Percentiles rank a stretch among this genome's conserved stretches.
Conservation (phyloP, 1,140 invertebrate species). For the Drosophila mojavensis region DNA sequence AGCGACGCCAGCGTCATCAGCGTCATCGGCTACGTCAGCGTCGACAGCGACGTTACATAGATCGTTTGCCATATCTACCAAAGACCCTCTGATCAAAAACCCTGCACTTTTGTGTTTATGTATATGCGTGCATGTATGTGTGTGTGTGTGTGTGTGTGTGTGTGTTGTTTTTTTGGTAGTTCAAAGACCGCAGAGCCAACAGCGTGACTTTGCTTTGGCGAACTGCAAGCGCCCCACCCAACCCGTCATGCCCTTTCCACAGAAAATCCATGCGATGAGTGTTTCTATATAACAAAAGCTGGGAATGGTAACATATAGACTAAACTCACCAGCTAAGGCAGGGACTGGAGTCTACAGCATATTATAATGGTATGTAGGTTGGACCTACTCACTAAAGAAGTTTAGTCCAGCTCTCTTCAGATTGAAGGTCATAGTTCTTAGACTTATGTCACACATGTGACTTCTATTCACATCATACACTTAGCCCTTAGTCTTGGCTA, state of each 20-base stretch:
- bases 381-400: too few relatives aligned
- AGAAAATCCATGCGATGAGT: not conserved
- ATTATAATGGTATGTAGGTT: too few relatives aligned
- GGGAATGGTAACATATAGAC: too few relatives aligned
- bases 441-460: too few relatives aligned
- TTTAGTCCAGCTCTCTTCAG: too few relatives aligned
- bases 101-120: slow-evolving; percentile 8
- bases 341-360: too few relatives aligned
- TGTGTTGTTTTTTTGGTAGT: slow-evolving; percentile 53
- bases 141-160: not conserved
- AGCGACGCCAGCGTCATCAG: not conserved
- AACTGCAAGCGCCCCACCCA: not conserved
- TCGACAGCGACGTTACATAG: slow-evolving; percentile 57
- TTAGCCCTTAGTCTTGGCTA: too few relatives aligned
- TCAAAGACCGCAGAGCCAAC: slow-evolving; percentile 57
- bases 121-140: not conserved
- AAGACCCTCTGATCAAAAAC: not conserved
- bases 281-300: too few relatives aligned
- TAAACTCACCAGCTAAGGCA: too few relatives aligned
- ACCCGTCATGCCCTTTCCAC: not conserved
- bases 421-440: too few relatives aligned
- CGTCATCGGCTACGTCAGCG: slow-evolving; percentile 6
- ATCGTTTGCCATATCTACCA: slow-evolving; percentile 34
- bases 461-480: too few relatives aligned
- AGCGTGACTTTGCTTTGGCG: slow-evolving; percentile 21